Conservation (phyloP, 1,140 invertebrate species). For the Stratiolaelaps scimitus region DNA sequence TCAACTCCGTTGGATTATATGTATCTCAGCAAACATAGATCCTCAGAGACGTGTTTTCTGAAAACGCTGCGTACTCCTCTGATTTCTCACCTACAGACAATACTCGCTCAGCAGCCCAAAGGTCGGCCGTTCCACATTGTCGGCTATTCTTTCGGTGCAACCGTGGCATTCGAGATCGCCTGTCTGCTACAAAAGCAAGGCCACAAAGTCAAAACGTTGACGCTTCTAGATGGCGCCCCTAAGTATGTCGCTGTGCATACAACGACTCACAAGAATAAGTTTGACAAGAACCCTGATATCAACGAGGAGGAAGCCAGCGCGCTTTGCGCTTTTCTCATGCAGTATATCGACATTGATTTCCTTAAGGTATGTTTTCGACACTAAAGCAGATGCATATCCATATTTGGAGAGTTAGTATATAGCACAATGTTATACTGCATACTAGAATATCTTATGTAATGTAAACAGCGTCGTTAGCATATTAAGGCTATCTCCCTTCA, state of each 20-base stretch:
- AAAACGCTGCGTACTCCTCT: not conserved
- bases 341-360: conserved; percentile 64
- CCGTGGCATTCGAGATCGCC: conserved; percentile 84
- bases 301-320: conserved; percentile 51
- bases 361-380: conserved; percentile 47
- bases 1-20: not conserved
- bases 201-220: conserved; percentile 43
- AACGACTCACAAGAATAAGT: conserved; percentile 48
- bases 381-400: no score
- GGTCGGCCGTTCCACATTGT: conserved; percentile 66
- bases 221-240: conserved; percentile 77
- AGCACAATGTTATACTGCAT: no score
- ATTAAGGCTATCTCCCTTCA: no score
- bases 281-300: conserved; percentile 29
- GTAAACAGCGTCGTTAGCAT: no score
- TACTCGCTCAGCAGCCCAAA: conserved; percentile 58
- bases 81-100: conserved; percentile 44
- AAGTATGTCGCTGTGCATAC: conserved; percentile 70
- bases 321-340: conserved; percentile 63
- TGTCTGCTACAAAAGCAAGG: conserved; percentile 53
- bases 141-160: conserved; percentile 87
- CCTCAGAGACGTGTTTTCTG: no score
- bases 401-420: no score
- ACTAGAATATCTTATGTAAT: no score
- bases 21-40: no score